phyloP scores from a whole-genome alignment of 1,140 invertebrate genomes.

The Drosophila sproati region DNA sequence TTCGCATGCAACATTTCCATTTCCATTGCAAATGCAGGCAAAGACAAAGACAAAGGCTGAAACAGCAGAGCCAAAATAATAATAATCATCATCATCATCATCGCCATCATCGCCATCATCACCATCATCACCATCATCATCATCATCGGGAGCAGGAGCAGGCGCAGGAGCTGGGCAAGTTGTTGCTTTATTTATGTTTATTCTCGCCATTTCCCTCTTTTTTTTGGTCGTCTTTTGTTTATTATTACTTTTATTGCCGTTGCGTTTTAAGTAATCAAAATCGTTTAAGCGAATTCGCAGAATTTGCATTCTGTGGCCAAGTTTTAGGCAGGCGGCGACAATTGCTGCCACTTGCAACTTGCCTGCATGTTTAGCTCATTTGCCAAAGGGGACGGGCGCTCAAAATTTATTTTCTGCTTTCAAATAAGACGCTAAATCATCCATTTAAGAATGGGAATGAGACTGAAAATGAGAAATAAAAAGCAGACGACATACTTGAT shows the following conservation, averaged over 20 bases:
- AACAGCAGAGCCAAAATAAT: constrained; percentile 61
- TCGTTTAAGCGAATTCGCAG: constrained; percentile 71
- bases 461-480: constrained; percentile 16
- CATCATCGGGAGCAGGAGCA: constrained; percentile 29
- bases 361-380: constrained; percentile 19
- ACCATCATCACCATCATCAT: constrained; percentile 30
- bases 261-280: constrained; percentile 74
- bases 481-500: no score
- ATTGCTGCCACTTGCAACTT: constrained; percentile 15
- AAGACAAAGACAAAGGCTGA: constrained; percentile 52
- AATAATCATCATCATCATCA: constrained; percentile 52
- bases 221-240: constrained; percentile 24
- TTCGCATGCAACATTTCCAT: constrained; percentile 58
- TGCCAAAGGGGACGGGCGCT: no score
- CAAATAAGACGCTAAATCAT: not conserved
- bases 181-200: constrained; percentile 62
- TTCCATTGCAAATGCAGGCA: constrained; percentile 77
- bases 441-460: no score
- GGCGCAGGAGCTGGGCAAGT: constrained; percentile 26
- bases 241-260: constrained; percentile 44
- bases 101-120: constrained; percentile 1
- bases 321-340: constrained; percentile 25
- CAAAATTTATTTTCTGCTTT: not conserved
- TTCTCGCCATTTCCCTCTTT: constrained; percentile 25
- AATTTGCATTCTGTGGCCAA: constrained; percentile 66